Base-by-base conservation (phyloP, 2,113 vertebrate genomes). In the Carettochelys insculpta region DNA sequence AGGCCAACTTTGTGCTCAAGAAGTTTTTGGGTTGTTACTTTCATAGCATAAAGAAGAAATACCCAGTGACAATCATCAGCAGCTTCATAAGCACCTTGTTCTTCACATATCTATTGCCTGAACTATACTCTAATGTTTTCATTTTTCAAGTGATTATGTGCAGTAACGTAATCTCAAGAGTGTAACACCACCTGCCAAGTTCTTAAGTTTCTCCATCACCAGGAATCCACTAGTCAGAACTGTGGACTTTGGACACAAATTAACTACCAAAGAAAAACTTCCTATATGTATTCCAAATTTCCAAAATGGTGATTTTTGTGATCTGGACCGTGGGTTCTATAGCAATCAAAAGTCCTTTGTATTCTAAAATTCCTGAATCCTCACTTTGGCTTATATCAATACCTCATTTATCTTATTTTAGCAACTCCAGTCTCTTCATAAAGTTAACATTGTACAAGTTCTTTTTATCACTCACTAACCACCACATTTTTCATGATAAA, bases 141-240 rank as follows among this genome's bases (percentile, higher is more conserved):
- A 79, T 2, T 12, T 71, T 14, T 54, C 34, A 14, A 0, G 0
- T 27, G 11, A 8, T 19, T 11, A 85, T 41, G 43, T 85, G 73
- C 38, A 50, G 29, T 0, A 0, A 88, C 73, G 27, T 38, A 68
- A 38, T 68, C 61, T 68, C 20, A 0, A 24, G 47, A 75, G 41
- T 22, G 6, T 43, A 75, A 85, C 27, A 16, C 38, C 41, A 45
- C 73, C 41, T 73, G 77, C 6, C n/a, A 34, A 81, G 19, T 6
- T 71, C 17, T 34, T 6, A 11, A 77, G n/a, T 14, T 16, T 8
- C 19, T 50, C 38, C 20, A 65, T 71, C 47, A 50, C 13, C 10
- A 14, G 48, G 41, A 51, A 12, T 7, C 77, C 54, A 38, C 4
- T 25, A 0, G 0, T 13, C 19, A 31, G 31, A 4, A 10, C 79